Evolutionary conservation across 2,888 invertebrate species (phyloP).

Genomic region (Strigamia maritima): DNA sequence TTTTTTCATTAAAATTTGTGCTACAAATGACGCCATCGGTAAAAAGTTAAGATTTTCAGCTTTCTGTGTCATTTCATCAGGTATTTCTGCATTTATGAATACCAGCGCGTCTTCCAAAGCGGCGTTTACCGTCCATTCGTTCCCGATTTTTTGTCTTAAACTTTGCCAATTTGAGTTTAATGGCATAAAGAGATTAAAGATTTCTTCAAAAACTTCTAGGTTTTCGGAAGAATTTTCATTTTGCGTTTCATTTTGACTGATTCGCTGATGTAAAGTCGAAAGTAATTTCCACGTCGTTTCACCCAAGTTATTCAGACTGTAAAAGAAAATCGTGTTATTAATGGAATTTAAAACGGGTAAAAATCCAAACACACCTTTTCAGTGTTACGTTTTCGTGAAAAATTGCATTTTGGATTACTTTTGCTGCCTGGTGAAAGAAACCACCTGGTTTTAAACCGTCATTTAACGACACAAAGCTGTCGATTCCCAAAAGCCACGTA

Average conservation of each 20-base stretch:
- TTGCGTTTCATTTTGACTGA: not conserved
- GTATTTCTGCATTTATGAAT: not conserved
- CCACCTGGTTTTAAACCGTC: not conserved
- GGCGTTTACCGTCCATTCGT: not conserved
- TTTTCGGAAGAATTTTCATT: not conserved
- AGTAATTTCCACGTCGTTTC: not conserved
- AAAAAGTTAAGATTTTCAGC: not conserved
- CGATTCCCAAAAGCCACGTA: not conserved
- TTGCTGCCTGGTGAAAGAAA: not conserved
- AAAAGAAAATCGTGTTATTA: not conserved
- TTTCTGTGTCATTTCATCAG: not conserved
- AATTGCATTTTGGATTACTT: not conserved
- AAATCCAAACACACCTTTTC: not conserved
- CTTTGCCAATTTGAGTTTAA: not conserved
- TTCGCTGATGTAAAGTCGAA: not conserved
- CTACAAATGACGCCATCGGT: not conserved
- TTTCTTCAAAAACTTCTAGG: not conserved
- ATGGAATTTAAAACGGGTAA: not conserved
- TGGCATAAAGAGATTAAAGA: not conserved
- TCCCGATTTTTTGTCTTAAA: not conserved
- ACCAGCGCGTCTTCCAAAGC: not conserved
- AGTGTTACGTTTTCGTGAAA: not conserved
- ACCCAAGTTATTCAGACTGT: not conserved
- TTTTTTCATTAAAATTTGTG: not conserved
- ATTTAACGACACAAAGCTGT: not conserved